phyloP scores from a whole-genome alignment of 2,113 vertebrate genomes.

The Rhabdornis inornatus region DNA sequence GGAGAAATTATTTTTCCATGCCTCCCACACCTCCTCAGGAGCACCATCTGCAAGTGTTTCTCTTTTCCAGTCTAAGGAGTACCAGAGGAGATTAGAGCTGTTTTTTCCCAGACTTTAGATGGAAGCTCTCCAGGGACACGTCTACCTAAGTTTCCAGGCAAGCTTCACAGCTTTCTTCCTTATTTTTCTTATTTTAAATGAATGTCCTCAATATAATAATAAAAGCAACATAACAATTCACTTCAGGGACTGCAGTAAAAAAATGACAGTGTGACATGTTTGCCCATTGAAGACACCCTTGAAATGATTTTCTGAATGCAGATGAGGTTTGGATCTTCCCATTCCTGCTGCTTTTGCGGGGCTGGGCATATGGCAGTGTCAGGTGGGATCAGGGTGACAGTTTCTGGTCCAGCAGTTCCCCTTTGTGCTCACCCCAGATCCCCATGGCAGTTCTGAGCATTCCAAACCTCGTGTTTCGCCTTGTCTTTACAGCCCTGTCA shows the following conservation, averaged over 20 bases:
- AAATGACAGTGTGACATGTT: background rate
- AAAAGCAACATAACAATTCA: background rate
- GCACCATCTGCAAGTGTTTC: slow-evolving; percentile 33
- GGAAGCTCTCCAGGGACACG: background rate
- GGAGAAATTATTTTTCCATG: background rate
- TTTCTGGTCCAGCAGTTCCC: background rate
- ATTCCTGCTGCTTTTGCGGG: background rate
- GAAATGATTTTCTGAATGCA: background rate
- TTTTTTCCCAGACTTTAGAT: background rate
- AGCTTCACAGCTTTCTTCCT: background rate
- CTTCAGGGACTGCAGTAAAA: background rate
- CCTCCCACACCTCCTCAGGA: background rate
- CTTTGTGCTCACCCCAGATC: background rate
- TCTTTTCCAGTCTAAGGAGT: background rate
- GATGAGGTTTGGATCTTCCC: background rate
- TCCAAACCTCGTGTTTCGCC: rapidly evolving
- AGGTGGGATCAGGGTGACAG: background rate
- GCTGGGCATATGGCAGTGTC: background rate
- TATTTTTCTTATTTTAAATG: background rate
- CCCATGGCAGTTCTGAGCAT: rapidly evolving
- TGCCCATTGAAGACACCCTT: background rate
- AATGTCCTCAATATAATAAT: background rate
- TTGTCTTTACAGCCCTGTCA: background rate
- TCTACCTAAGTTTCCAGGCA: background rate
- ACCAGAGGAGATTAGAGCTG: background rate